Evolutionary conservation across 2,888 invertebrate species (phyloP).

Genomic region (Diadegma fenestrale): DNA sequence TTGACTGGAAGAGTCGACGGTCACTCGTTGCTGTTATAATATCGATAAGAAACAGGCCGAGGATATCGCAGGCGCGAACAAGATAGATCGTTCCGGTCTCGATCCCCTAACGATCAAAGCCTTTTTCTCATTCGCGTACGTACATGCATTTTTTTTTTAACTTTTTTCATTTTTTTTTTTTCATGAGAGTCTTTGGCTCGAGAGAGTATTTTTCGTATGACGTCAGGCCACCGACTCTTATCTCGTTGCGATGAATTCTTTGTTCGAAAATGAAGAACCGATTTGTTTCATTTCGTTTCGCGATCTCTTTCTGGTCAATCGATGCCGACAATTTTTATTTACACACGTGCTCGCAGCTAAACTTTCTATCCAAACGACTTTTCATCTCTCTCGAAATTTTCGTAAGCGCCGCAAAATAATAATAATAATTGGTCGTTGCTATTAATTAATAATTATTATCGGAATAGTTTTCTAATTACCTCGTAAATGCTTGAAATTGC

Average conservation of each 20-base stretch:
- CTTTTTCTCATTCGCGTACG: background rate
- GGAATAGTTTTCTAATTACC: too few relatives aligned
- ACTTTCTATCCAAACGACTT: slow-evolving; percentile 40
- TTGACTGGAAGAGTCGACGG: slow-evolving; percentile 46
- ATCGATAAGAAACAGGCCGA: slow-evolving; percentile 54
- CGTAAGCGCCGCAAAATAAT: too few relatives aligned
- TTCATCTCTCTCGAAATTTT: slow-evolving; percentile 5
- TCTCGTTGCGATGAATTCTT: slow-evolving; percentile 49
- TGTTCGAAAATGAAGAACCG: slow-evolving; percentile 51
- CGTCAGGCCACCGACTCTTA: slow-evolving; percentile 37
- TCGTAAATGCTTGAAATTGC: too few relatives aligned
- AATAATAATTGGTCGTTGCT: too few relatives aligned
- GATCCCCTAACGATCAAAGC: slow-evolving; percentile 38
- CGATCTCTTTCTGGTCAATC: slow-evolving; percentile 51
- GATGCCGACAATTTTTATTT: slow-evolving; percentile 58
- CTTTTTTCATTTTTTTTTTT: slow-evolving; percentile 31
- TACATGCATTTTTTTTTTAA: slow-evolving; percentile 15
- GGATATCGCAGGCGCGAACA: slow-evolving; percentile 28
- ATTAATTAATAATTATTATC: too few relatives aligned
- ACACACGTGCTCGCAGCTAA: slow-evolving; percentile 49
- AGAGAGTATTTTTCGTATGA: slow-evolving; percentile 15
- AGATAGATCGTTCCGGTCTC: slow-evolving; percentile 46
- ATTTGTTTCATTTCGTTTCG: background rate
- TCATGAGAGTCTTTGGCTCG: slow-evolving; percentile 21
- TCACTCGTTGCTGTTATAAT: slow-evolving; percentile 51